A percentile compares a stretch with the other conserved stretches of the same genome.
phyloP scores from a whole-genome alignment of 2,888 invertebrate species.

The Suillia variegata region DNA sequence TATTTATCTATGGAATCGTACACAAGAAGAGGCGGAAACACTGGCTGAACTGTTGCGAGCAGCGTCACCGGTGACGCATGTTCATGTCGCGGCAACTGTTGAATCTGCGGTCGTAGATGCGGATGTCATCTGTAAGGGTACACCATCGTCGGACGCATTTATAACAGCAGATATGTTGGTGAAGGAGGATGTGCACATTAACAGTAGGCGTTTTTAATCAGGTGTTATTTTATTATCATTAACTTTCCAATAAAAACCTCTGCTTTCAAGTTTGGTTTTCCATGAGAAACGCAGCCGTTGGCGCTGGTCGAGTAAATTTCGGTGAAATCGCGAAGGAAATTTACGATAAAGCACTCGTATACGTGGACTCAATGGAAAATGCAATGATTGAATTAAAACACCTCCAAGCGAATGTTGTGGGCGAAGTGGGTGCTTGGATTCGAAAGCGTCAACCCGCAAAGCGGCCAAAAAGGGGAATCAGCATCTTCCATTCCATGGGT shows the following conservation, averaged over 20 bases:
- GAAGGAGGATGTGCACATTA: conserved; percentile 65
- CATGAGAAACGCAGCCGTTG: too few species aligned
- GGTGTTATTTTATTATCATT: conserved; percentile 12
- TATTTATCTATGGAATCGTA: conserved; percentile 67
- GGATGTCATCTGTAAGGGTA: conserved; percentile 69
- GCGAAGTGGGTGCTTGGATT: conserved; percentile 66
- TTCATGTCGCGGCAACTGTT: conserved; percentile 41
- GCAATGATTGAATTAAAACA: conserved; percentile 64
- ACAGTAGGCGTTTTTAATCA: too few species aligned
- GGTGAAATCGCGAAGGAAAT: conserved; percentile 65
- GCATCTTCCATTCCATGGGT: conserved; percentile 71
- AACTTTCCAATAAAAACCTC: neutral
- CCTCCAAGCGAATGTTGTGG: conserved; percentile 63
- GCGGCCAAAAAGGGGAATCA: too few species aligned
- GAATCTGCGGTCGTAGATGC: conserved; percentile 65
- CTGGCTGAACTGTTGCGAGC: conserved; percentile 52
- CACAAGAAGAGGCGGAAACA: conserved; percentile 47
- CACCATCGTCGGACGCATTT: conserved; percentile 63
- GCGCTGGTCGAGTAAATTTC: conserved; percentile 63
- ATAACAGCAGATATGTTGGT: conserved; percentile 64
- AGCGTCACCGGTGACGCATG: conserved; percentile 1
- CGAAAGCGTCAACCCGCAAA: conserved; percentile 38
- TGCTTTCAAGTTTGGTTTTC: neutral
- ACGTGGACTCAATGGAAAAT: conserved; percentile 64
- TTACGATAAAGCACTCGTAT: conserved; percentile 62